Conservation (phyloP, 2,113 vertebrate species). For the Cinclus mexicanus region DNA sequence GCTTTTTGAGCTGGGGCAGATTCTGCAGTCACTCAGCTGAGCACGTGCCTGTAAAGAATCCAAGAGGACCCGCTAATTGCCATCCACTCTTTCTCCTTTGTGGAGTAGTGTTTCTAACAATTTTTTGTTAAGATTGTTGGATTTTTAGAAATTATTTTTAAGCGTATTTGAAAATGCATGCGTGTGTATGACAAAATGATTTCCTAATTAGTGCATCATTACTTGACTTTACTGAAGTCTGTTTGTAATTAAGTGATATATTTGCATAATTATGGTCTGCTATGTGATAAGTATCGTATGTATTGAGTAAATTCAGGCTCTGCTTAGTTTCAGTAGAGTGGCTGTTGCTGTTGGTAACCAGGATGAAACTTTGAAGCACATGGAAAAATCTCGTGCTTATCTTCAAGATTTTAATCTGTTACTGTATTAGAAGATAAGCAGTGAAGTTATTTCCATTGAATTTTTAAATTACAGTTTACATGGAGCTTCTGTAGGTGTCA, state of each 20-base stretch:
- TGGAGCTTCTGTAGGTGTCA: not conserved
- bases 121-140: not conserved
- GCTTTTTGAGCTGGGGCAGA: not conserved
- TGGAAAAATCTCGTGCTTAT: not conserved
- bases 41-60: not conserved
- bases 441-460: not conserved
- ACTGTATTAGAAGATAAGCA: not conserved
- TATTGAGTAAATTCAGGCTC: not conserved
- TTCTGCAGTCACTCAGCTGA: not conserved
- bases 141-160: not conserved
- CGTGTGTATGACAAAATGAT: not conserved
- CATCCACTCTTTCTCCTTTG: not conserved
- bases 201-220: not conserved
- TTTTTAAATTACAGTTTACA: not conserved
- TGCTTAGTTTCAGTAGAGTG: not conserved
- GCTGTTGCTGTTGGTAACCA: not conserved
- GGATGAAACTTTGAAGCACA: not conserved
- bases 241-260: not conserved
- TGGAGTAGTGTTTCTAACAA: not conserved
- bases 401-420: not conserved
- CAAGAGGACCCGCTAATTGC: not conserved
- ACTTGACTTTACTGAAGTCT: not conserved
- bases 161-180: not conserved
- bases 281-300: not conserved
- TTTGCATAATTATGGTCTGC: slow-evolving; percentile 6